Evolutionary conservation across 2,888 invertebrate species (phyloP).

Genomic region (Andrena dorsata): DNA sequence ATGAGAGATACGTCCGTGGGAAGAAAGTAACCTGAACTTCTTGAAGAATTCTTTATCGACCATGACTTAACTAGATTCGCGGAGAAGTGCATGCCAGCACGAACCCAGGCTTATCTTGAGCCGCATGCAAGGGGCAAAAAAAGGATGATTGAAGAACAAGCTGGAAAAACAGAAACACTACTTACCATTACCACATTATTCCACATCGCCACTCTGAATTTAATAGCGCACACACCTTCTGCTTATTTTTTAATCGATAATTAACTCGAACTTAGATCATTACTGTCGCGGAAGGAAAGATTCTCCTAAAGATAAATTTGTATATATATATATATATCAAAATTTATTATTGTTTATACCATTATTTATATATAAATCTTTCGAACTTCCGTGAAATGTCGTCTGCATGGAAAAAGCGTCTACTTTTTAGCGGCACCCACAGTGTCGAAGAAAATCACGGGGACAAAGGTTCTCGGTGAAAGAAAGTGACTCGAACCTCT

Average conservation of each 20-base stretch:
- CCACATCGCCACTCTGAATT: too few species aligned
- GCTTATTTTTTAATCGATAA: too few species aligned
- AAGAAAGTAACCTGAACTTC: constrained; percentile 7
- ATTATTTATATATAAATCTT: too few species aligned
- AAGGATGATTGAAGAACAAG: neutral
- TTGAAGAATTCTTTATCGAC: constrained; percentile 23
- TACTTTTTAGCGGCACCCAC: too few species aligned
- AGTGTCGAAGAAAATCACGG: constrained; percentile 7
- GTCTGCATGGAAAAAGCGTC: neutral
- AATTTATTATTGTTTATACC: too few species aligned
- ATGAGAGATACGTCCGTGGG: neutral
- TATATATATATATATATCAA: too few species aligned
- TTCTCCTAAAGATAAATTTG: too few species aligned
- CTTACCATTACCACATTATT: neutral
- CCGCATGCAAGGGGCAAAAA: neutral
- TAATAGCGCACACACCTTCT: too few species aligned
- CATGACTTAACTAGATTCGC: constrained; percentile 6
- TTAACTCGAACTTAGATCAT: too few species aligned
- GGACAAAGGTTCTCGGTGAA: constrained; percentile 23
- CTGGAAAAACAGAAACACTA: neutral
- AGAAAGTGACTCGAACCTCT: constrained; percentile 15
- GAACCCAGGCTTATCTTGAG: neutral
- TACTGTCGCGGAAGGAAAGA: too few species aligned
- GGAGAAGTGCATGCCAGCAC: neutral
- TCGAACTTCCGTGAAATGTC: neutral